Base-by-base conservation (phyloP, 2,113 vertebrate genomes). In the Hassar affinis region DNA sequence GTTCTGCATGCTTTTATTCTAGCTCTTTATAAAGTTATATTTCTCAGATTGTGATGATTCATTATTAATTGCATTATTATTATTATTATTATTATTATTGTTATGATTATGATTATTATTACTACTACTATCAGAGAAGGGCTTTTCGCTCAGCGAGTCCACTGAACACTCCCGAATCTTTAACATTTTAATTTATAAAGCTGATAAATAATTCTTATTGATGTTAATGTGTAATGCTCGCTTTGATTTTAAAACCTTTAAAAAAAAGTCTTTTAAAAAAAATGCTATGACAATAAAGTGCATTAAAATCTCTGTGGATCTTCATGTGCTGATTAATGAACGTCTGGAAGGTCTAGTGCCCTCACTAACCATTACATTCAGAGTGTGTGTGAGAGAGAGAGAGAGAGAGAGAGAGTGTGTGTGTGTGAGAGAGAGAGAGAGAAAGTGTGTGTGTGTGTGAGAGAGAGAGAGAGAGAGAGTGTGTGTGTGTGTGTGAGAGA, bases 1-100 rank as follows among this genome's bases (percentile, higher is more conserved):
- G 88, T 91, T 92, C 90, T 93, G 94, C 93, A 94, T 94, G 94
- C 81, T 52, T 90, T 89, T 51, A 86, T 86, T 85, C 91, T 89
- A 90, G 86, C 91, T 91, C 91, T 88, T 91, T 90, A 87, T 89
- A 81, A 80, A 56, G 72, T 86, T 88, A 18, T 86, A 78, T 89
- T 86, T 84, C 85, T 62, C 87, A 87, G 79, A 75, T 80, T 80
- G 88, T 88, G 74, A 89, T 81, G 74, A 77, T 59, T 64, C 6
- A 38, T 74, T 75, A 77, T 52, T 57, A 10, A 30, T 64, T 52
- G 56, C 75, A 80, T 88, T 82, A 78, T 91, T 49, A 84, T 75
- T 92, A 79, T 84, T 72, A 69, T 86, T 49, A 27, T 81, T 57
- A 68, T 68, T 38, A 68, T 71, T 25, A 72, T 47, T 51, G n/a